Evolutionary conservation across 2,113 vertebrate species (phyloP).

Genomic region (Neolamprologus hecqui): DNA sequence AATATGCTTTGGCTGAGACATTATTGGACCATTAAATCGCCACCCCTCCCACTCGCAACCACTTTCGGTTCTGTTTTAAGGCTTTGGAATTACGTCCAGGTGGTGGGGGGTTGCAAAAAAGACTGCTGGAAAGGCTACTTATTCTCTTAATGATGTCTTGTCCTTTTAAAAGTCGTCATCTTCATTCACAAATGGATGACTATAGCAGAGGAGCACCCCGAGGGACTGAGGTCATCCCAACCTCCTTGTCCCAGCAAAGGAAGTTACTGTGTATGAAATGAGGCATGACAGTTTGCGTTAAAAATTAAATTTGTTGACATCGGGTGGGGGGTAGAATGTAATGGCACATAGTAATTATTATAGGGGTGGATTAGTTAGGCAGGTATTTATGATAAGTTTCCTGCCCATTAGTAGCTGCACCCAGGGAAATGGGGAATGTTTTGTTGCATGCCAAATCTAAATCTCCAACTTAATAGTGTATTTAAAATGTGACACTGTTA

Average conservation of each 20-base stretch:
- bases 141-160: conserved; percentile 74
- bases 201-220: conserved; percentile 51
- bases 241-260: conserved; percentile 54
- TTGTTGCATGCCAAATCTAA: not conserved
- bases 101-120: conserved; percentile 58
- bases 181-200: conserved; percentile 72
- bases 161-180: conserved; percentile 76
- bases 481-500: not conserved
- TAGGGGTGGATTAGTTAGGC: conserved; percentile 13
- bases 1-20: conserved; percentile 62
- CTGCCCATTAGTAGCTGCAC: conserved; percentile 2
- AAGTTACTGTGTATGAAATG: conserved; percentile 59
- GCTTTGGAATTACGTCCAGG: conserved; percentile 67
- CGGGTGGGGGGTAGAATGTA: not conserved
- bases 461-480: not conserved
- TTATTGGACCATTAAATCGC: conserved; percentile 73
- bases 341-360: conserved; percentile 18
- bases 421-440: not conserved
- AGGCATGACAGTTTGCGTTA: conserved; percentile 34
- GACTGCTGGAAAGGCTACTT: conserved; percentile 72
- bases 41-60: conserved; percentile 61
- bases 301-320: conserved; percentile 42
- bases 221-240: conserved; percentile 68
- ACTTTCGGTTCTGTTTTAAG: conserved; percentile 72
- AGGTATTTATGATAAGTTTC: conserved; percentile 40